Evolutionary conservation across 2,888 invertebrate species (phyloP), one percentile per base, ranked within the genome.

Genomic region (Adelognathus sp.): DNA sequence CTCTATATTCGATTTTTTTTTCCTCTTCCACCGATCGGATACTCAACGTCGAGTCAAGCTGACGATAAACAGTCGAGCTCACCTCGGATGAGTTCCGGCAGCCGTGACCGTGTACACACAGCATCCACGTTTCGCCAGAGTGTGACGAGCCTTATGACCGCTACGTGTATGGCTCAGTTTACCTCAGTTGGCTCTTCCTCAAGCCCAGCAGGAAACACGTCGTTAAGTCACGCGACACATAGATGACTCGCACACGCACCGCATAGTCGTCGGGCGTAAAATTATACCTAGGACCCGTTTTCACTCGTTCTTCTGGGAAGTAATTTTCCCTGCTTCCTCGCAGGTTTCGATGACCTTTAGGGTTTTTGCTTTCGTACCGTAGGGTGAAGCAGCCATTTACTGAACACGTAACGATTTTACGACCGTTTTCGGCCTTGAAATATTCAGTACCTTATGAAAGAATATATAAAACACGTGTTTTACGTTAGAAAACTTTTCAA

Each of bases 191-290:
- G 46, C 67, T 69, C 24, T 27, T 54, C 18, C 31, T 54, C 44
- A 14, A 33, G 21, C 46, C 27, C 21, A 29, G 36, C 76, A 76
- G 74, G 73, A 80, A 71, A 64, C 58, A 64, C 50, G 50, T 61
- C 64, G 72, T 76, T 80, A 74, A 44, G 56, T 36, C 71, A n/a
- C n/a, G 21, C 46, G 58, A 54, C 67, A 52, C 60, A 67, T 60
- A 60, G 58, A 70, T 24, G 56, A 54, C 69, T 63, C 50, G n/a
- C n/a, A n/a, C n/a, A 69, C 73, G 61, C 76, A 64, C 60, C 29
- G 44, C 16, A 44, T 66, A 58, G 52, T 66, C 60, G 69, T 73
- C 66, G 60, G 63, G 76, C 64, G 41, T 66, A 5, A 74, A 73
- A 76, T 76, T 76, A 66, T 41, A 56, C 24, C 18, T 27, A 24